phyloP scores from a whole-genome alignment of 1,140 invertebrate genomes.

The Maconellicoccus hirsutus region DNA sequence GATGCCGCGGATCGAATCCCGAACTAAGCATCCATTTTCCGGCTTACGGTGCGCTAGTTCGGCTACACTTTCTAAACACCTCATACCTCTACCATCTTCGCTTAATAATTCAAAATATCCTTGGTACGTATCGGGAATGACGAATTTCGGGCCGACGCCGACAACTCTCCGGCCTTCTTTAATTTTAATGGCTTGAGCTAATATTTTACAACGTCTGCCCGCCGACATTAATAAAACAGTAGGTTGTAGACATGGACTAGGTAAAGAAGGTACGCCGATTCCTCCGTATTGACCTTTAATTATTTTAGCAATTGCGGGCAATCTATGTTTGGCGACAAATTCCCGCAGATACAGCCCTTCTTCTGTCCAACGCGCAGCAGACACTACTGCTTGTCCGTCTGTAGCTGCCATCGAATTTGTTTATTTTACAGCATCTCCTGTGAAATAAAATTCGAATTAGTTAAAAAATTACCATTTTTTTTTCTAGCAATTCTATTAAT shows the following conservation, averaged over 20 bases:
- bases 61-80: constrained; percentile 75
- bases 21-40: constrained; percentile 63
- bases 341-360: constrained; percentile 65
- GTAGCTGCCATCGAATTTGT: constrained; percentile 55
- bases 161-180: constrained; percentile 68
- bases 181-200: constrained; percentile 80
- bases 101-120: constrained; percentile 89
- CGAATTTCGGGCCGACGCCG: constrained; percentile 64
- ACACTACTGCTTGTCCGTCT: constrained; percentile 70
- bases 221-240: constrained; percentile 71
- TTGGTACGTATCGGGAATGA: constrained; percentile 78
- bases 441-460: neutral
- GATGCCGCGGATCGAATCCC: constrained; percentile 73
- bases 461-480: neutral
- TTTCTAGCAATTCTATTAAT: too few species aligned
- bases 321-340: constrained; percentile 62
- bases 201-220: constrained; percentile 69
- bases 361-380: constrained; percentile 71
- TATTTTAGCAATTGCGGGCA: constrained; percentile 78
- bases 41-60: constrained; percentile 66
- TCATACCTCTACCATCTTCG: constrained; percentile 78
- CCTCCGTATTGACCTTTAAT: constrained; percentile 84
- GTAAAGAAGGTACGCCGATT: constrained; percentile 71
- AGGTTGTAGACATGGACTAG: constrained; percentile 67
- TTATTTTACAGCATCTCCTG: constrained; percentile 23